Evolutionary conservation across 2,113 vertebrate genomes (phyloP).

Genomic region (Urocynchramus pylzowi): DNA sequence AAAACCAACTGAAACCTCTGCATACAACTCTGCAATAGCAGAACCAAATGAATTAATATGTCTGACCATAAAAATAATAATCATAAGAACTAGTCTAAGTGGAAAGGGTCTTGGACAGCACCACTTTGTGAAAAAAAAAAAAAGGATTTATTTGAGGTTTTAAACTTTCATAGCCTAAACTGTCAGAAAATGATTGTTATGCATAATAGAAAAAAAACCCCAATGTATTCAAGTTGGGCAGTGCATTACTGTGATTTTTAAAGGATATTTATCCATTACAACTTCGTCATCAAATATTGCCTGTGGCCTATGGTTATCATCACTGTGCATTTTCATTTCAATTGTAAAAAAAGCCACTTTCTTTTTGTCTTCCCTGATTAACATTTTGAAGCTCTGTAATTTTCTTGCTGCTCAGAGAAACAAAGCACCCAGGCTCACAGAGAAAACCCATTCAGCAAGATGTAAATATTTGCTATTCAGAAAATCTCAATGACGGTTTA

Average conservation of each 20-base stretch:
- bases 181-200: slow-evolving; percentile 8
- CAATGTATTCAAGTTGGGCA: slow-evolving; percentile 47
- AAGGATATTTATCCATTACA: slow-evolving; percentile 78
- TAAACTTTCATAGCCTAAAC: neutral
- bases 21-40: neutral
- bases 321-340: slow-evolving; percentile 78
- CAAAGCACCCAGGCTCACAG: slow-evolving; percentile 76
- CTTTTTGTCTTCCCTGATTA: slow-evolving; percentile 82
- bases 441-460: slow-evolving; percentile 88
- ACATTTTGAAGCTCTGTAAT: slow-evolving; percentile 82
- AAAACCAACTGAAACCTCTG: neutral
- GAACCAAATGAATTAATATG: neutral
- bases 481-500: slow-evolving; percentile 87
- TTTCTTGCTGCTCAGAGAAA: slow-evolving; percentile 80
- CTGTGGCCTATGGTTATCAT: slow-evolving; percentile 75
- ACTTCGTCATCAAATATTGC: slow-evolving; percentile 81
- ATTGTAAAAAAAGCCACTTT: slow-evolving; percentile 75
- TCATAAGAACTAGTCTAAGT: neutral
- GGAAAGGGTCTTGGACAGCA: neutral
- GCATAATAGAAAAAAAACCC: slow-evolving; percentile 26
- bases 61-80: neutral
- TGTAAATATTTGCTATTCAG: slow-evolving; percentile 95
- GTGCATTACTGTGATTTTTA: slow-evolving; percentile 65
- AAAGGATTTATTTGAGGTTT: neutral
- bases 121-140: neutral